Evolutionary conservation across 2,797 vertebrate species (phyloP).

Genomic region (Pseudomugil gertrudae): DNA sequence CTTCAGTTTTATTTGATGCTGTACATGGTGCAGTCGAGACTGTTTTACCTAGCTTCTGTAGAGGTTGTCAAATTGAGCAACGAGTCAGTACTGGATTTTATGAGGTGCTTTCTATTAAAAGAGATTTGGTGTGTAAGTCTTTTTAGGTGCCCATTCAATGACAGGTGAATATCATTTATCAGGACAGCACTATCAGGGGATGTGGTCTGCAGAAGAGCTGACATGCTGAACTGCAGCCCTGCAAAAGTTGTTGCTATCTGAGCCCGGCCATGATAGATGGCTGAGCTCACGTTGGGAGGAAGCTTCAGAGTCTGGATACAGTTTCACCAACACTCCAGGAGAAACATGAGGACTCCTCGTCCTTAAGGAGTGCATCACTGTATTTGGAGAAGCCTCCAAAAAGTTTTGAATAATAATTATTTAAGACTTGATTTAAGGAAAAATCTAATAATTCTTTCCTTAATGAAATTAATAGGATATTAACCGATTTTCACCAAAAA

Average conservation of each 20-base stretch:
- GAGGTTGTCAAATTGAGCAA: slow-evolving; percentile 47
- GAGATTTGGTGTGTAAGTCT: slow-evolving; percentile 49
- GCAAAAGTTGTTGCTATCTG: slow-evolving; percentile 59
- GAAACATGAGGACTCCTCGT: slow-evolving; percentile 16
- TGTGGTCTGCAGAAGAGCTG: slow-evolving; percentile 66
- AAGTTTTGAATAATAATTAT: no score
- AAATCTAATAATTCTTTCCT: no score
- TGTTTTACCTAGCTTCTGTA: slow-evolving; percentile 25
- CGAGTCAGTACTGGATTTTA: slow-evolving; percentile 44
- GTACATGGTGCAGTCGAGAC: slow-evolving; percentile 14
- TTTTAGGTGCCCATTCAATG: slow-evolving; percentile 47
- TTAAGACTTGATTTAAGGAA: no score
- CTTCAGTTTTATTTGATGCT: slow-evolving; percentile 27
- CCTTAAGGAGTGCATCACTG: neutral
- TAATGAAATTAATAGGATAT: no score
- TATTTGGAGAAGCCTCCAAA: neutral
- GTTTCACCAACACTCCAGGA: slow-evolving; percentile 26
- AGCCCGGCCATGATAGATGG: slow-evolving; percentile 63
- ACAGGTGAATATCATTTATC: slow-evolving; percentile 67
- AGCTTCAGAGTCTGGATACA: slow-evolving; percentile 21
- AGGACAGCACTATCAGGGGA: slow-evolving; percentile 62
- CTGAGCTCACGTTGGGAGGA: slow-evolving; percentile 23
- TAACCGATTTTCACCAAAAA: no score
- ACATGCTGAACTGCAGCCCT: slow-evolving; percentile 60
- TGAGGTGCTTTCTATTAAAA: slow-evolving; percentile 46